Conservation (phyloP, 1,140 invertebrate genomes). For the Vanessa atalanta region DNA sequence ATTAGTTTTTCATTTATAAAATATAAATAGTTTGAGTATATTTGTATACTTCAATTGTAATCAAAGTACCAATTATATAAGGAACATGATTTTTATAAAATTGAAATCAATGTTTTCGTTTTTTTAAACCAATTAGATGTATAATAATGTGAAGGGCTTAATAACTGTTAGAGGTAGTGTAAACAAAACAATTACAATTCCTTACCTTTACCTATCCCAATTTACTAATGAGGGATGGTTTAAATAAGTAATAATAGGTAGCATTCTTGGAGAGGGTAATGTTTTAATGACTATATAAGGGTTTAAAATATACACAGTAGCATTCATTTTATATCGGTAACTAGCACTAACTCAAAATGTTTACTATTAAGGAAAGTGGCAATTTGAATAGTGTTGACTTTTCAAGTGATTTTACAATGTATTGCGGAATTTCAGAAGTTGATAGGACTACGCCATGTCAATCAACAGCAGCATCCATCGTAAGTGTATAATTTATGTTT, state of each 20-base stretch:
- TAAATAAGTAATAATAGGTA: constrained; percentile 6
- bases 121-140: too few species aligned
- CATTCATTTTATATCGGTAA: neutral
- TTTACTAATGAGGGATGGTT: constrained; percentile 22
- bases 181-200: constrained; percentile 13
- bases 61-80: too few species aligned
- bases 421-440: too few species aligned
- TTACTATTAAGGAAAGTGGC: neutral
- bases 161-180: neutral
- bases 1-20: too few species aligned
- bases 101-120: too few species aligned
- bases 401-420: too few species aligned
- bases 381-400: neutral
- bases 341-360: neutral
- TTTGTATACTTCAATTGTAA: too few species aligned
- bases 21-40: too few species aligned
- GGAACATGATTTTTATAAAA: too few species aligned
- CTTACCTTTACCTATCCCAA: neutral
- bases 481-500: too few species aligned
- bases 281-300: constrained; percentile 12
- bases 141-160: neutral
- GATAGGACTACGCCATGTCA: too few species aligned
- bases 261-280: constrained; percentile 9
- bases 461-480: too few species aligned
- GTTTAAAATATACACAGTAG: neutral